Evolutionary conservation across 2,888 invertebrate species (phyloP), one percentile per base, ranked within the genome.

Genomic region (Limnephilus rhombicus): DNA sequence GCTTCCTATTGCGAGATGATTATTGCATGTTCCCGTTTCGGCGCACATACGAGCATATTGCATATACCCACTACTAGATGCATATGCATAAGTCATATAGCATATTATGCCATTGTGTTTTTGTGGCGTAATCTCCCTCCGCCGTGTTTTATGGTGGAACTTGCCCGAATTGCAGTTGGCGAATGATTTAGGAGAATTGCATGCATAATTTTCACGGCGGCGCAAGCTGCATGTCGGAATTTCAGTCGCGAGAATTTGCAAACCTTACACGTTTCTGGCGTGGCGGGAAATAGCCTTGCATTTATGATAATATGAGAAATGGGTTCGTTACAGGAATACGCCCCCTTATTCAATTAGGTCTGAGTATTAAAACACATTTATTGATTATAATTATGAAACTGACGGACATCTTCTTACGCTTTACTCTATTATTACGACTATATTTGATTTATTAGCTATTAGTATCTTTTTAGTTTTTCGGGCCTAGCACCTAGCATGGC

Each of bases 61-160:
- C 9, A 49, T 15, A 49, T 15, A 13, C 45, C 0, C 2, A 31
- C 31, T 31, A 31, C 0, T 41, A 41, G 41, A 45, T 49, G 0
- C 13, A 49, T 18, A 18, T 49, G 12, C 13, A 49, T 53, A 18
- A 13, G 18, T 53, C 13, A 53, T 53, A 53, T 53, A 18, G 53
- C 18, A 24, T 53, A 53, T 53, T 18, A 53, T 18, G 53, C 18
- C 89, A 83, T 82, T 92, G 92, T 86, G 34, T 37, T 87, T 80
- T 31, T 91, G 31, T 37, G 34, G 31, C 85, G 85, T 41, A 85
- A 81, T 81, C 81, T 29, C 81, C 81, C 81, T 12, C 31, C 81
- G 81, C 81, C 31, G 31, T 81, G 81, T 12, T 81, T 81, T 81
- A 81, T 81, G 81, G 81, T 31, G 3, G 3, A 31, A 81, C 81